A percentile compares a stretch with the other conserved stretches of the same genome.
These are phyloP conservation scores for Invenusta paracnida DNA, from an alignment of 2,888 invertebrate genomes.

Conservation along the genomic window DNA sequence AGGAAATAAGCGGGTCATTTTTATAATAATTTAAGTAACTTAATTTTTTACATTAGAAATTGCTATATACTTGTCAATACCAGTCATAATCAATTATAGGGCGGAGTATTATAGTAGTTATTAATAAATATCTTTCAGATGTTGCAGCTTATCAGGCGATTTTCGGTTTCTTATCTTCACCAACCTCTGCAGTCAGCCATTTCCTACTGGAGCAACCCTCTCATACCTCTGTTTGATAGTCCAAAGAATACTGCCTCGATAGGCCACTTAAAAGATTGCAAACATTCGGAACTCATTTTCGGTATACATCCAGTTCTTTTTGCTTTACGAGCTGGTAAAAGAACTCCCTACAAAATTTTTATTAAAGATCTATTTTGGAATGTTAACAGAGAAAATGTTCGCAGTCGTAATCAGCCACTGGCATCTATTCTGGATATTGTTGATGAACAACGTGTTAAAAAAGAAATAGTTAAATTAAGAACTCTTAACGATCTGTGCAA, in stretches of 20 bases:
- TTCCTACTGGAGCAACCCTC: background rate
- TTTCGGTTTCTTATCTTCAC: no score
- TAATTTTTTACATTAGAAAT: no score
- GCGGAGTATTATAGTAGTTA: no score
- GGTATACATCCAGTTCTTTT: slow-evolving; percentile 29
- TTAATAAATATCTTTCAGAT: no score
- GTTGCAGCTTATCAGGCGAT: no score
- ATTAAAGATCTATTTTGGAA: background rate
- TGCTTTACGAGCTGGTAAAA: background rate
- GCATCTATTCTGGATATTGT: background rate
- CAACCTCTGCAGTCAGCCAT: no score
- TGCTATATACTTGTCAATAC: no score
- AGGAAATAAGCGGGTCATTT: no score
- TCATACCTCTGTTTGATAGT: background rate
- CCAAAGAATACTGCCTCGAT: background rate
- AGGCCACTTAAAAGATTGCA: background rate
- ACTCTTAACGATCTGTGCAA: background rate
- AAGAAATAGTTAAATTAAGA: background rate
- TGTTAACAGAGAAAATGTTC: background rate
- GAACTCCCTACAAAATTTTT: background rate
- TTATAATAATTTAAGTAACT: no score
- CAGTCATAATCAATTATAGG: no score
- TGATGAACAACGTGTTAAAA: background rate
- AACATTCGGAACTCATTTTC: background rate
- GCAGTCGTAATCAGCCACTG: background rate